phyloP scores from a whole-genome alignment of 2,113 vertebrate species.

The Bubalus kerabau region DNA sequence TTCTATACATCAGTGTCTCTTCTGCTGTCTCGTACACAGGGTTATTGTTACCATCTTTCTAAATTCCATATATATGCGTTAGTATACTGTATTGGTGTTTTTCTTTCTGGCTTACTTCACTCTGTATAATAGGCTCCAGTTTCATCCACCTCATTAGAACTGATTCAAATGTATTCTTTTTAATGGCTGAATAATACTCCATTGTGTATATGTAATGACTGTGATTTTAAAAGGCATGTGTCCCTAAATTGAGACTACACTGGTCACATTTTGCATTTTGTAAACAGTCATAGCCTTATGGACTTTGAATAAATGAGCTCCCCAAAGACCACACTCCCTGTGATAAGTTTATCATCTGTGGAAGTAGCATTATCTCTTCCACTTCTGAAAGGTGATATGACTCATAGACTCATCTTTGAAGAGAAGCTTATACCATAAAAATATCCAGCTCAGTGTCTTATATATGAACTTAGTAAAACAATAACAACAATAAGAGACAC shows the following conservation, averaged over 20 bases:
- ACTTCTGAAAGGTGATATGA: background rate
- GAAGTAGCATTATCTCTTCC: background rate
- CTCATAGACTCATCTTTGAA: background rate
- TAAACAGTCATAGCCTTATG: background rate
- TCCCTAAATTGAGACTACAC: fast-evolving
- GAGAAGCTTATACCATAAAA: background rate
- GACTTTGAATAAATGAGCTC: background rate
- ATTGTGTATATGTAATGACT: background rate
- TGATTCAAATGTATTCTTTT: too few relatives aligned
- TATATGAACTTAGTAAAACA: background rate
- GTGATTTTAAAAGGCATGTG: background rate
- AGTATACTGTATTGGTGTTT: too few relatives aligned
- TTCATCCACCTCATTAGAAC: too few relatives aligned
- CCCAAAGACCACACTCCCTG: background rate
- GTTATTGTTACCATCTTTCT: too few relatives aligned
- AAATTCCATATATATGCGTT: too few relatives aligned
- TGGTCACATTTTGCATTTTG: background rate
- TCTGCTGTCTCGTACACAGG: too few relatives aligned
- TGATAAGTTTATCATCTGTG: background rate
- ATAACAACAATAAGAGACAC: background rate
- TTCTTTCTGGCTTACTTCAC: too few relatives aligned
- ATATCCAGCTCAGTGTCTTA: background rate
- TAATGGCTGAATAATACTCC: too few relatives aligned
- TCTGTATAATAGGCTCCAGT: too few relatives aligned
- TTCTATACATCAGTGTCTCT: too few relatives aligned